Evolutionary conservation across 2,797 vertebrate genomes (phyloP).

Genomic region (Balearica regulorum): DNA sequence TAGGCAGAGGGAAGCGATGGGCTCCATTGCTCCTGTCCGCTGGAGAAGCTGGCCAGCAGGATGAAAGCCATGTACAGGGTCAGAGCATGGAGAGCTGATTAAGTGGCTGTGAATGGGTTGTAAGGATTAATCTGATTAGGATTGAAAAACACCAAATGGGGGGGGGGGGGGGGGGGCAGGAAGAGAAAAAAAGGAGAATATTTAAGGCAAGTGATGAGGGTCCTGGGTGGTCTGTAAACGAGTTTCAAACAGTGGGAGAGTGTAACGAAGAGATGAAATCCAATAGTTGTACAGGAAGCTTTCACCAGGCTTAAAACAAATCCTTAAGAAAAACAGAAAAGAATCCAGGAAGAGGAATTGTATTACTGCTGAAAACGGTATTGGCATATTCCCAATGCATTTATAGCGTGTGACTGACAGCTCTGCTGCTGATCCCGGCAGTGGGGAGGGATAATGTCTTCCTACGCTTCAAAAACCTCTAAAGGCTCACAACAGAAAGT

Average conservation of each 20-base stretch:
- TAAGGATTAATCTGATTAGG: conserved; percentile 29
- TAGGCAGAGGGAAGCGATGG: not conserved
- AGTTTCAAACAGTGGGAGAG: conserved; percentile 14
- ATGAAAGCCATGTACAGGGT: not conserved
- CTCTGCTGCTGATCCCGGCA: not conserved
- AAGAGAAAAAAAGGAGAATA: not conserved
- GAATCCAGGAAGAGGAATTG: conserved; percentile 55
- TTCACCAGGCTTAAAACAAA: conserved; percentile 54
- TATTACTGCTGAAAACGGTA: conserved; percentile 50
- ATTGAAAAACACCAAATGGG: not conserved
- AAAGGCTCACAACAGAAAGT: not conserved
- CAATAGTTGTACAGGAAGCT: conserved; percentile 60
- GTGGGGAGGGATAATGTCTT: not conserved
- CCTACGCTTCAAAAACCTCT: not conserved
- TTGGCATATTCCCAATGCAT: conserved; percentile 47
- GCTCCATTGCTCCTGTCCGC: not conserved
- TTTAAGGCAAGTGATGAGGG: not conserved
- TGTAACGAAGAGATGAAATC: conserved; percentile 50
- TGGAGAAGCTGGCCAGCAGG: not conserved
- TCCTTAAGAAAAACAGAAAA: conserved; percentile 59
- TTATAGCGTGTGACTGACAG: conserved; percentile 21
- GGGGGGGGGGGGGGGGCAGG: not conserved
- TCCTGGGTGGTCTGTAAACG: conserved; percentile 48
- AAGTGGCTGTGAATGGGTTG: not conserved
- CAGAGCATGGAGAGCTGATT: not conserved